These are phyloP conservation scores for mouse (Mus musculus) DNA, from an alignment of 2,113 vertebrate genomes.

Conservation along the genomic window GRCm39 chrX:112745501-112746000, in stretches of 20 bases:
- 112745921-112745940: not conserved
- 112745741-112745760: conserved; percentile 19
- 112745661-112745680: conserved; percentile 31
- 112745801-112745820: not conserved
- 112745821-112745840: not conserved
- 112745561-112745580: conserved; percentile 92
- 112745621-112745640: not conserved
- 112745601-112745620: conserved; percentile 75
- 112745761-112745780: not conserved
- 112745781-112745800: not conserved
- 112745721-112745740: not conserved
- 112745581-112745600: conserved; percentile 87
- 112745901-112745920: not conserved
- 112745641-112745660: not conserved
- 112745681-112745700: conserved; percentile 31
- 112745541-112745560: conserved; percentile 93
- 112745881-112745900: not conserved
- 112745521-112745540: conserved; percentile 91
- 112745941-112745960: not conserved
- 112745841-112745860: not conserved
- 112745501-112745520: conserved; percentile 91
- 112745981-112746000: no score
- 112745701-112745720: not conserved
- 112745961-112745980: not conserved
- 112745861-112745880: not conserved